phyloP scores from a whole-genome alignment of 2,797 vertebrate species.

The Crax fasciolata region DNA sequence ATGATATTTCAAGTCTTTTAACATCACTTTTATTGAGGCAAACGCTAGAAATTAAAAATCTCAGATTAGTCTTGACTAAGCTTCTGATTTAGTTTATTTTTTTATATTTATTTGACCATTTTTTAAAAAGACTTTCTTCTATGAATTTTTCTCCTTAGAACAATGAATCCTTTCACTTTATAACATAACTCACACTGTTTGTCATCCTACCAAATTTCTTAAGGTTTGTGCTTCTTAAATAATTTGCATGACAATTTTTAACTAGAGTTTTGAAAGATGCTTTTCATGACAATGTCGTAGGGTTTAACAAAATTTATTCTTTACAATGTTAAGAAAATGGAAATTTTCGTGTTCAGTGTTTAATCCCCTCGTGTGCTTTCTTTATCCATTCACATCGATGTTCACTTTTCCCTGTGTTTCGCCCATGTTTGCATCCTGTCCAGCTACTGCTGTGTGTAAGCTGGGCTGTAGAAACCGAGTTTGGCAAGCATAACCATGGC shows the following conservation, averaged over 20 bases:
- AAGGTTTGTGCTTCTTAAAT: not conserved
- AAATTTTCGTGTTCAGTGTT: not conserved
- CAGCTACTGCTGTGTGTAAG: not conserved
- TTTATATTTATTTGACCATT: not conserved
- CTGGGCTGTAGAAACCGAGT: accelerated
- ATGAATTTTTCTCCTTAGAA: not conserved
- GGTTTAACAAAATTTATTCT: not conserved
- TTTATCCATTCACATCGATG: accelerated
- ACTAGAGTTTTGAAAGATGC: not conserved
- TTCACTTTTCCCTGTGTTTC: not conserved
- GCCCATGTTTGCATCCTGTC: not conserved
- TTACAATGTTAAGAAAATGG: not conserved
- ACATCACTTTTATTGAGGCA: accelerated
- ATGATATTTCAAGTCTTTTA: accelerated
- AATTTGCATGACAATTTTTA: not conserved
- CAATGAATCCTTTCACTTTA: not conserved
- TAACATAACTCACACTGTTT: not conserved
- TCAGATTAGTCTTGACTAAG: accelerated
- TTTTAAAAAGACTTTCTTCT: not conserved
- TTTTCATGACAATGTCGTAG: not conserved
- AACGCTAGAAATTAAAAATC: not conserved
- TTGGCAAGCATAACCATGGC: not conserved
- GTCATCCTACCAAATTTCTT: not conserved
- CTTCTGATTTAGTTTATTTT: not conserved
- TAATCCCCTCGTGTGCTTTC: accelerated